Percentiles rank a stretch among this genome's conserved stretches.
Evolutionary conservation across 2,797 vertebrate species (phyloP).

Genomic region (Labroides dimidiatus): DNA sequence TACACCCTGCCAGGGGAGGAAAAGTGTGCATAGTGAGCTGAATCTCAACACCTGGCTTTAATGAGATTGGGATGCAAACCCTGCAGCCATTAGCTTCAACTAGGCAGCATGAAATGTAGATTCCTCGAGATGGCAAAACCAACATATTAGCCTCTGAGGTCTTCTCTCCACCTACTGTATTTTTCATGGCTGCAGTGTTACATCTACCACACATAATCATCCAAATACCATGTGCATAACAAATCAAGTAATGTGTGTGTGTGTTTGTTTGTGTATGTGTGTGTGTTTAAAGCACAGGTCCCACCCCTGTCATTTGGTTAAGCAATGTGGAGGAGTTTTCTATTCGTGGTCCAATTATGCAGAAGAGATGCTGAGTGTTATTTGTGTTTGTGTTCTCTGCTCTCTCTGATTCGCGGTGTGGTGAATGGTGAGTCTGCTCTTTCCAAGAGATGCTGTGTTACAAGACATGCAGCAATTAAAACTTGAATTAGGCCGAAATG

Average conservation of each 20-base stretch:
- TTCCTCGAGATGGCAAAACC: conserved; percentile 66
- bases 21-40: conserved; percentile 64
- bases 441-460: conserved; percentile 62
- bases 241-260: conserved; percentile 21
- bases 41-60: conserved; percentile 79
- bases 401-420: conserved; percentile 38
- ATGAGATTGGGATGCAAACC: conserved; percentile 75
- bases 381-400: conserved; percentile 62
- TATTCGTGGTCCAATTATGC: conserved; percentile 60
- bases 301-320: conserved; percentile 40
- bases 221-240: conserved; percentile 29
- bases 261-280: neutral
- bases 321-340: conserved; percentile 49
- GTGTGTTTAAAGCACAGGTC: conserved; percentile 6
- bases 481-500: conserved; percentile 82
- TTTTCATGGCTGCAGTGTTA: conserved; percentile 30
- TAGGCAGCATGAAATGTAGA: conserved; percentile 64
- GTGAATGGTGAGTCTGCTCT: conserved; percentile 64
- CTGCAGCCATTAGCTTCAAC: conserved; percentile 60
- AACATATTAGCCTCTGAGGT: conserved; percentile 64
- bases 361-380: conserved; percentile 39
- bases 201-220: conserved; percentile 30
- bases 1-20: conserved; percentile 46
- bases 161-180: conserved; percentile 66
- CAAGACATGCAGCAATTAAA: conserved; percentile 81